phyloP scores from a whole-genome alignment of 2,797 vertebrate genomes.

The Crenichthys baileyi region DNA sequence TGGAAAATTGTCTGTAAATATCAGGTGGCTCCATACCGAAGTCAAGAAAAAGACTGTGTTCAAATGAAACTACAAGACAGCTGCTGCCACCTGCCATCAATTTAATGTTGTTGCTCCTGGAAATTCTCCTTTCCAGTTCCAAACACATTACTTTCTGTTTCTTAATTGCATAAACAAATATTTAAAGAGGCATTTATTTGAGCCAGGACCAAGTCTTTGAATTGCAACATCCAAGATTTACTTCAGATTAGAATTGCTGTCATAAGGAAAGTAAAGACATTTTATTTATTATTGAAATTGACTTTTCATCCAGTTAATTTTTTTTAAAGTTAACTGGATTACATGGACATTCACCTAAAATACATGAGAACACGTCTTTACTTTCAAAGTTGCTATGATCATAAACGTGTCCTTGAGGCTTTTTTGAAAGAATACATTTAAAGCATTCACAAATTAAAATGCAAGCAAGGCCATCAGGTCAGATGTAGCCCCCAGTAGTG shows the following conservation, averaged over 20 bases:
- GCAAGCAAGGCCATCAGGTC: conserved; percentile 12
- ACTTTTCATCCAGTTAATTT: not conserved
- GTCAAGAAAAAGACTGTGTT: not conserved
- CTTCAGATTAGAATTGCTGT: not conserved
- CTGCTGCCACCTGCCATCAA: not conserved
- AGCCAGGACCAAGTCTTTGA: not conserved
- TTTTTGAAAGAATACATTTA: not conserved
- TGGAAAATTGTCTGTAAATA: too few relatives aligned
- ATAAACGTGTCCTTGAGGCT: not conserved
- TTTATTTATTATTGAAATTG: too few relatives aligned
- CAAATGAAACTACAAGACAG: not conserved
- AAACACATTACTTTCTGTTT: too few relatives aligned
- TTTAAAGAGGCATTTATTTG: not conserved
- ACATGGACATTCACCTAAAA: not conserved
- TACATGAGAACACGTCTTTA: not conserved
- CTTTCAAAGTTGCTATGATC: not conserved
- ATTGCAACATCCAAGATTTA: not conserved
- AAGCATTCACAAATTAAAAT: conserved; percentile 21
- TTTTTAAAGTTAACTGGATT: not conserved
- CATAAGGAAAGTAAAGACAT: not conserved
- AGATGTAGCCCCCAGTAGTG: conserved; percentile 1
- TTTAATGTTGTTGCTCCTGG: not conserved
- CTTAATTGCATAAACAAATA: not conserved
- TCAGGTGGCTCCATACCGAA: too few relatives aligned
- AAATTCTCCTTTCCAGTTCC: not conserved